Conservation (phyloP, 2,888 invertebrate genomes). For the Shargacucullia verbasci region DNA sequence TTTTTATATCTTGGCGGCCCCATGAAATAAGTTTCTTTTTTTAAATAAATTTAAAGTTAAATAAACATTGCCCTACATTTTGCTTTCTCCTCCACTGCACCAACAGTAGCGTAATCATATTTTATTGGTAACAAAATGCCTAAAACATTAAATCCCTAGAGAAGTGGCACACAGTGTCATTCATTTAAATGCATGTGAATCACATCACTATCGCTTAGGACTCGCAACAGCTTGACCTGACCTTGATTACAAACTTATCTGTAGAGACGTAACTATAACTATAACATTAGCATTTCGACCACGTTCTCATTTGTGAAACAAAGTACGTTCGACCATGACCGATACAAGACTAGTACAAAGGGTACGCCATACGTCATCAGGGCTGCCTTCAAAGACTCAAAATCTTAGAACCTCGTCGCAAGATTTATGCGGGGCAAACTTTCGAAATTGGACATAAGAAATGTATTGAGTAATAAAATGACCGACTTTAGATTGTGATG, state of each 20-base stretch:
- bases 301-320: slow-evolving; percentile 26
- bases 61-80: too few species aligned
- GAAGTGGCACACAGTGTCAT: too few species aligned
- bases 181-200: slow-evolving; percentile 16
- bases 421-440: too few species aligned
- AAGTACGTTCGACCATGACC: slow-evolving; percentile 17
- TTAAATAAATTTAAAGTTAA: too few species aligned
- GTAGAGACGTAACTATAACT: slow-evolving; percentile 1
- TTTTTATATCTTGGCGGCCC: too few species aligned
- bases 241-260: slow-evolving; percentile 6
- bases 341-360: slow-evolving; percentile 8
- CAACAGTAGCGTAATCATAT: too few species aligned
- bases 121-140: too few species aligned
- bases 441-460: too few species aligned
- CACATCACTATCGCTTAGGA: slow-evolving; percentile 19
- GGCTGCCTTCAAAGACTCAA: neutral
- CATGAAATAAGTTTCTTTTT: too few species aligned
- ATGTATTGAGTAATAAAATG: too few species aligned
- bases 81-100: too few species aligned
- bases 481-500: neutral
- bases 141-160: too few species aligned
- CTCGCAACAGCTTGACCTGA: slow-evolving; percentile 11
- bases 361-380: neutral
- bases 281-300: slow-evolving; percentile 31
- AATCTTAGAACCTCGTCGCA: neutral